phyloP scores from a whole-genome alignment of 2,113 vertebrate genomes.

The Eleginops maclovinus region DNA sequence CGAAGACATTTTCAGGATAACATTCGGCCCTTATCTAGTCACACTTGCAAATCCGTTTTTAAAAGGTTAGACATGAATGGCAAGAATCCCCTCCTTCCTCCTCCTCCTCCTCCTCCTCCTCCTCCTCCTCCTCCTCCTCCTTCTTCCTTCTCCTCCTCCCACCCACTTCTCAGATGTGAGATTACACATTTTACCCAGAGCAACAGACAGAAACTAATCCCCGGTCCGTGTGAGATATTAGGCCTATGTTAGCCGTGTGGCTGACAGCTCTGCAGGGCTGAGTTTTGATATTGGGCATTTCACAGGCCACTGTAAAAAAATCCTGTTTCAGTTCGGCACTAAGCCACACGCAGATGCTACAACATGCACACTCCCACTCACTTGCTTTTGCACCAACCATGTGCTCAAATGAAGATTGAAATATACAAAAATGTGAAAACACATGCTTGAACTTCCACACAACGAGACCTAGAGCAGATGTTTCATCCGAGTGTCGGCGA shows the following conservation, averaged over 20 bases:
- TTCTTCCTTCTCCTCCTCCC: too few relatives aligned
- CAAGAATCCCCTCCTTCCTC: constrained; percentile 62
- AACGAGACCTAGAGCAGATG: constrained; percentile 28
- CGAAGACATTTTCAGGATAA: constrained; percentile 56
- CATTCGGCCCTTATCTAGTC: constrained; percentile 75
- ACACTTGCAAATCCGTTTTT: constrained; percentile 80
- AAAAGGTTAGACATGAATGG: constrained; percentile 81
- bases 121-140: constrained; percentile 26
- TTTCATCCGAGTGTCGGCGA: constrained; percentile 16
- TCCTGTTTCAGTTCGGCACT: constrained; percentile 20
- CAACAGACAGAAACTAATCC: constrained; percentile 81
- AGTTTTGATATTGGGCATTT: constrained; percentile 72
- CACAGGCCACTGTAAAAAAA: constrained; percentile 66
- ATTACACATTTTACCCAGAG: constrained; percentile 80
- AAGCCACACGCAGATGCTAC: constrained; percentile 37
- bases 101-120: constrained; percentile 47
- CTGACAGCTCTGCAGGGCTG: constrained; percentile 64
- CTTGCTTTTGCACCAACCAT: constrained; percentile 11
- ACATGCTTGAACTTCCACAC: constrained; percentile 2
- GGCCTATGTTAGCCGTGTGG: constrained; percentile 35
- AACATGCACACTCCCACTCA: not conserved
- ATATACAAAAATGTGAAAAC: not conserved
- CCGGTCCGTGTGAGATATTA: constrained; percentile 54
- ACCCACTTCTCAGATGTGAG: constrained; percentile 73
- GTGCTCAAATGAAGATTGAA: constrained; percentile 18